Base-by-base conservation (phyloP, 2,888 invertebrate genomes). In the Ischnura elegans region DNA sequence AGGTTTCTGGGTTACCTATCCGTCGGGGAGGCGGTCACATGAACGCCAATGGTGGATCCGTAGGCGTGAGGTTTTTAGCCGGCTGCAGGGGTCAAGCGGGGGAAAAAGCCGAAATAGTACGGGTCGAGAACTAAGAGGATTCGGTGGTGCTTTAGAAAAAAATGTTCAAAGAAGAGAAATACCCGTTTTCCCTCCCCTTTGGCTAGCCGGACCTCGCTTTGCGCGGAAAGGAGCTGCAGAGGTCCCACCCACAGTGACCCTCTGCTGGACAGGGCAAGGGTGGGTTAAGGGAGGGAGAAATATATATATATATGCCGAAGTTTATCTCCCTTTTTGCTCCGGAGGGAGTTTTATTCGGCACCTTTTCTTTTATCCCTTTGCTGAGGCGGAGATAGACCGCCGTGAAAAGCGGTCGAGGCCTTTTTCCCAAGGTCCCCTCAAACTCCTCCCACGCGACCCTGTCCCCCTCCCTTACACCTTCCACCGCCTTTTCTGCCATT, bases 301-400 rank as follows among this genome's bases (percentile, higher is more conserved):
- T n/a, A n/a, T n/a, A n/a, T n/a, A n/a, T n/a, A n/a, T n/a, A 46
- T 36, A 86, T 46, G 46, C 86, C 45, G 45, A 16, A n/a, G 86
- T 46, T 86, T 86, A 46, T 86, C 86, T 86, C n/a, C n/a, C 86
- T 86, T 86, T 86, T 86, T 46, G 46, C 46, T 42, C 43, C 21
- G 25, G 61, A 3, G 66, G 36, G 36, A 76, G 76, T 76, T 76
- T 76, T 76, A 76, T 76, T 76, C 76, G 76, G 36, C 36, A 36
- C 76, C 76, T 76, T 76, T 76, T 86, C 46, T 86, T 86, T 86
- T 86, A 86, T 86, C 5, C 86, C 46, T 43, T 46, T 86, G 76
- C 76, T 51, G 47, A 13, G 47, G 47, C 16, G 76, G 76, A 36
- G 10, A 36, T 42, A 86, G 85, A 86, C 46, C 86, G 43, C 86